A percentile compares a stretch with the other conserved stretches of the same genome.
Evolutionary conservation across 53 echinoderm and acorn worm species (phyloP).

Genomic region (Mesocentrotus franciscanus): DNA sequence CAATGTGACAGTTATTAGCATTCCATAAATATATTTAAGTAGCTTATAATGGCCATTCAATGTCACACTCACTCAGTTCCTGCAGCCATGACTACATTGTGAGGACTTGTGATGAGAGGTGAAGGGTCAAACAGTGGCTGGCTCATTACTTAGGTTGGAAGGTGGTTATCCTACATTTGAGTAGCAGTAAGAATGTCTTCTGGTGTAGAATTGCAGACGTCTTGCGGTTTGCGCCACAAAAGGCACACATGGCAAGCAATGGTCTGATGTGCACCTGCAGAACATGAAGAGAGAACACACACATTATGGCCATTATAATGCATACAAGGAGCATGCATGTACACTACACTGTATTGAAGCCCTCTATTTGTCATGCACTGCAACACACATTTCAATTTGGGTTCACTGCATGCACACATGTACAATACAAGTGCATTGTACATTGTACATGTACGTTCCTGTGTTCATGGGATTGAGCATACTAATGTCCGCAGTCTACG

Average conservation of each 20-base stretch:
- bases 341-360: neutral
- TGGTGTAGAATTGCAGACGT: conserved; percentile 47
- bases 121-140: conserved; percentile 70
- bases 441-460: conserved; percentile 42
- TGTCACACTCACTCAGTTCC: conserved; percentile 88
- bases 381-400: conserved; percentile 59
- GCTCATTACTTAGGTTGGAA: conserved; percentile 69
- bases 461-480: conserved; percentile 57
- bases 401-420: conserved; percentile 53
- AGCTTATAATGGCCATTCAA: neutral
- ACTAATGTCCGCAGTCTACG: conserved; percentile 55
- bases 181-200: conserved; percentile 39
- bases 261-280: conserved; percentile 65
- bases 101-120: conserved; percentile 41
- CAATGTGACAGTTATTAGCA: neutral
- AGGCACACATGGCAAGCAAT: conserved; percentile 70
- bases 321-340: conserved; percentile 15
- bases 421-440: no score
- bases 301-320: conserved; percentile 32
- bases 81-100: conserved; percentile 86
- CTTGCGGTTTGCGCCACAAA: conserved; percentile 54
- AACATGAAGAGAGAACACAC: conserved; percentile 55
- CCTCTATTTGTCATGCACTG: conserved; percentile 25
- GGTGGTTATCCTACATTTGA: conserved; percentile 56
- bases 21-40: neutral